Base-by-base conservation (phyloP, 2,113 vertebrate genomes). In the Platysteira castanea region DNA sequence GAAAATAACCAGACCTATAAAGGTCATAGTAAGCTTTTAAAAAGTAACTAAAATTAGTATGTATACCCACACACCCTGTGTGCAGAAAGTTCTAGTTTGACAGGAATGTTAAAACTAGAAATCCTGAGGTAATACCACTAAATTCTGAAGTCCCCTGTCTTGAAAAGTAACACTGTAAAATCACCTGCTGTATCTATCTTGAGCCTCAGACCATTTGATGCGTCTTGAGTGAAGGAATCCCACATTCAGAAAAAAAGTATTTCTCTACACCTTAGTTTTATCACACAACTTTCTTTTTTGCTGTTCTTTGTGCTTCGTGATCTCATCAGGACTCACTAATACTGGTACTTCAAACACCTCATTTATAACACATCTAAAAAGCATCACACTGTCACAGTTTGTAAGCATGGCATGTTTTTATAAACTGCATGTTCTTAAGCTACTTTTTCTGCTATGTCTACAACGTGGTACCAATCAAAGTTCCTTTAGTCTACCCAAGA, bases 11-110 rank as follows among this genome's bases (percentile, higher is more conserved):
- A 64, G 26, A 11, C 20, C 41, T 65, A 15, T 11, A 86, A 76
- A 15, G 44, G 13, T 53, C 20, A 69, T 18, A 54, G 13, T 24
- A 69, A 60, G 13, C 7, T 42, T 70, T 39, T 42, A 6, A 30
- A 84, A 79, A 39, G 35, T 33, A 61, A 2, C 9, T 63, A 68
- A n/a, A 89, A 49, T 74, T 19, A 68, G 6, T 42, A 22, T 22
- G 21, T 44, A 60, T 27, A 77, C 2, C 26, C 24, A 7, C 1
- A 9, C 2, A 46, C 3, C 2, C 18, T 7, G 0, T 23, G 15
- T 11, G 6, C 12, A 64, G 18, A 70, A 90, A 28, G 3, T 49
- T 75, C 26, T 26, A 41, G 35, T 26, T 76, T 71, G 39, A 21
- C n/a, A 75, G 47, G 21, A 84, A 46, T 8, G 9, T 12, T 14